These are phyloP conservation scores for Cheilosia urbana DNA, from an alignment of 2,888 invertebrate genomes.

Conservation along the genomic window DNA sequence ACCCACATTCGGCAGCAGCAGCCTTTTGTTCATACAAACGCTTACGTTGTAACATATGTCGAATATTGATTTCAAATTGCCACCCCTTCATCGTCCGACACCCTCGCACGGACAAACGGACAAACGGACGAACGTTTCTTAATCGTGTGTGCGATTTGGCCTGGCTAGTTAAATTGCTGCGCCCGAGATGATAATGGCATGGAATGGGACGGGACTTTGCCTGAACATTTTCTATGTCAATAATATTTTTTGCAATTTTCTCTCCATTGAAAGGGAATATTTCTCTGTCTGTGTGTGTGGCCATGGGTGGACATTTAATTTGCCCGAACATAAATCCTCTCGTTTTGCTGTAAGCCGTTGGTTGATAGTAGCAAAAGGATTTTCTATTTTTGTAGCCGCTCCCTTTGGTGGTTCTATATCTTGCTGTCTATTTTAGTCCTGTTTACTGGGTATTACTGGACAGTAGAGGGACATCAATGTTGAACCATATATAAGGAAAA, in stretches of 20 bases:
- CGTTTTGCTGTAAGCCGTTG: slow-evolving; percentile 64
- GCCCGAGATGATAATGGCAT: slow-evolving; percentile 16
- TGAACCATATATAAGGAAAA: slow-evolving; percentile 47
- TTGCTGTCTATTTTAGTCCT: slow-evolving; percentile 42
- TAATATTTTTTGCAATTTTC: slow-evolving; percentile 74
- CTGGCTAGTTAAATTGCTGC: slow-evolving; percentile 28
- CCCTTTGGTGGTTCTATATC: background rate
- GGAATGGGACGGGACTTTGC: slow-evolving; percentile 29
- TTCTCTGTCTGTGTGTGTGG: slow-evolving; percentile 11
- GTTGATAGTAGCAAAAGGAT: slow-evolving; percentile 68
- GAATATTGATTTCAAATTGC: slow-evolving; percentile 72
- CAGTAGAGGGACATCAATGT: slow-evolving; percentile 44
- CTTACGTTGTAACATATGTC: slow-evolving; percentile 64
- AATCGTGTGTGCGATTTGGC: slow-evolving; percentile 45
- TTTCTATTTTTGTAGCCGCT: slow-evolving; percentile 66
- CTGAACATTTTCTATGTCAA: slow-evolving; percentile 69
- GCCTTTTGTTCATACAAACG: background rate
- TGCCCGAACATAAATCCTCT: slow-evolving; percentile 75
- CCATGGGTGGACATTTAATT: slow-evolving; percentile 75
- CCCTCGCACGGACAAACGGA: slow-evolving; percentile 10
- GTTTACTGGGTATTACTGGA: slow-evolving; percentile 52
- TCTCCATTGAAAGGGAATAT: slow-evolving; percentile 1
- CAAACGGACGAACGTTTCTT: slow-evolving; percentile 41
- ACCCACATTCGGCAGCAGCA: slow-evolving; percentile 1
- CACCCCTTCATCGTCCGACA: slow-evolving; percentile 29